Conservation (phyloP, 2,888 invertebrate genomes). For the Megalurothrips usitatus region DNA sequence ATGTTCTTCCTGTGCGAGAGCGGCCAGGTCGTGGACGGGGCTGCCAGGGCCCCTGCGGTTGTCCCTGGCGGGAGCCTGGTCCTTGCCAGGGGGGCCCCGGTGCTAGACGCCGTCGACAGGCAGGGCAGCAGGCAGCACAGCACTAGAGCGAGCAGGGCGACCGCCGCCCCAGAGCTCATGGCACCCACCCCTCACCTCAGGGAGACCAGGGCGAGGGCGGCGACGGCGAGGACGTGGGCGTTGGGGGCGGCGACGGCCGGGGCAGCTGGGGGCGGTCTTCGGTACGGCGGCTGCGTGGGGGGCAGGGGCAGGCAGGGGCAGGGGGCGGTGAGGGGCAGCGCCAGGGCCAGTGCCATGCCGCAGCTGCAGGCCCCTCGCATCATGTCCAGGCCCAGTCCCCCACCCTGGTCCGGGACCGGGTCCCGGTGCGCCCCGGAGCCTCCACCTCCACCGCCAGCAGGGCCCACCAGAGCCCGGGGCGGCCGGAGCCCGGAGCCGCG, state of each 20-base stretch:
- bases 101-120: conserved; percentile 34
- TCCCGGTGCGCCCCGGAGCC: conserved; percentile 53
- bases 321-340: conserved; percentile 45
- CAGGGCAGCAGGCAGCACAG: conserved; percentile 33
- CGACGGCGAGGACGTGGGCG: conserved; percentile 35
- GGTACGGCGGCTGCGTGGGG: conserved; percentile 30
- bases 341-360: conserved; percentile 49
- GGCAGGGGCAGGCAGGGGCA: conserved; percentile 38
- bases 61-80: conserved; percentile 30
- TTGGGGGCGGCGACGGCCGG: not conserved
- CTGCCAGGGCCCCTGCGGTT: conserved; percentile 29
- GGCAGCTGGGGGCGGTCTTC: conserved; percentile 47
- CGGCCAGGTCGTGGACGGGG: conserved; percentile 30
- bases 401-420: conserved; percentile 44
- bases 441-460: conserved; percentile 58
- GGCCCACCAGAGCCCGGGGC: conserved; percentile 49
- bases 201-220: conserved; percentile 30
- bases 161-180: conserved; percentile 12
- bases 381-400: conserved; percentile 50
- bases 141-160: not conserved
- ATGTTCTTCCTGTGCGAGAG: conserved; percentile 47
- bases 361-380: conserved; percentile 40
- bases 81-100: conserved; percentile 33
- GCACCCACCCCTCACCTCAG: conserved; percentile 24
- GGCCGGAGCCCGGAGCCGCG: conserved; percentile 46